A percentile compares a stretch with the other conserved stretches of the same genome.
Evolutionary conservation across 2,113 vertebrate genomes (phyloP).

Genomic region (Martes martes): DNA sequence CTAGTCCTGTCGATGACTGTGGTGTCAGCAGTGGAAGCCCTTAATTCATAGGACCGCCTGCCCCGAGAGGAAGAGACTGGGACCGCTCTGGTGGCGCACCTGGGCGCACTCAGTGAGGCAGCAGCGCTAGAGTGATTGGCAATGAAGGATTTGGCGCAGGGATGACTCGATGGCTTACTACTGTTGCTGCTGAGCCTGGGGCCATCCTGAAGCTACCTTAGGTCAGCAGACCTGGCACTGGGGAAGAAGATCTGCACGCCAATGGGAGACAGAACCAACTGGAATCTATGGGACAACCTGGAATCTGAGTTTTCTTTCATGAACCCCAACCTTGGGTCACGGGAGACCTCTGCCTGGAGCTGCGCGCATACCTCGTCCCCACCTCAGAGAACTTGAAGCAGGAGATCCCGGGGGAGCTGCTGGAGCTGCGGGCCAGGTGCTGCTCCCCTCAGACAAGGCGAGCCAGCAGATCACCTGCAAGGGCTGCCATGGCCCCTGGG

Average conservation of each 20-base stretch:
- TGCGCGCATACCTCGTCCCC: not conserved
- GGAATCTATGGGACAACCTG: not conserved
- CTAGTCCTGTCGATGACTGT: not conserved
- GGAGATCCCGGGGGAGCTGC: not conserved
- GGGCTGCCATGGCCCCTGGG: not conserved
- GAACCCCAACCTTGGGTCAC: not conserved
- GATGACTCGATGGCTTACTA: not conserved
- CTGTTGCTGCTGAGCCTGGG: not conserved
- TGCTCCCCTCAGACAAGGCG: not conserved
- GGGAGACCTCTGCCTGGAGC: not conserved
- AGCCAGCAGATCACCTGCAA: not conserved
- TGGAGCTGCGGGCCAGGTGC: not conserved
- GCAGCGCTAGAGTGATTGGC: not conserved
- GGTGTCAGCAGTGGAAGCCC: not conserved
- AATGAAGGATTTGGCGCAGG: not conserved
- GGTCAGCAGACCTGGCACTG: not conserved
- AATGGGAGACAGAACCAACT: not conserved
- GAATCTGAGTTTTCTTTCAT: not conserved
- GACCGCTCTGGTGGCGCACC: not conserved
- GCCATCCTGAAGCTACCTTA: not conserved
- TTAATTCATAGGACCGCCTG: not conserved
- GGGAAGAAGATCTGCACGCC: not conserved
- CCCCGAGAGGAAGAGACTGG: not conserved
- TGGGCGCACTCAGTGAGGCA: not conserved
- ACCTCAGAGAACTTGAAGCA: not conserved